phyloP scores from a whole-genome alignment of 2,797 vertebrate species.

The Cyprinodon diabolis region DNA sequence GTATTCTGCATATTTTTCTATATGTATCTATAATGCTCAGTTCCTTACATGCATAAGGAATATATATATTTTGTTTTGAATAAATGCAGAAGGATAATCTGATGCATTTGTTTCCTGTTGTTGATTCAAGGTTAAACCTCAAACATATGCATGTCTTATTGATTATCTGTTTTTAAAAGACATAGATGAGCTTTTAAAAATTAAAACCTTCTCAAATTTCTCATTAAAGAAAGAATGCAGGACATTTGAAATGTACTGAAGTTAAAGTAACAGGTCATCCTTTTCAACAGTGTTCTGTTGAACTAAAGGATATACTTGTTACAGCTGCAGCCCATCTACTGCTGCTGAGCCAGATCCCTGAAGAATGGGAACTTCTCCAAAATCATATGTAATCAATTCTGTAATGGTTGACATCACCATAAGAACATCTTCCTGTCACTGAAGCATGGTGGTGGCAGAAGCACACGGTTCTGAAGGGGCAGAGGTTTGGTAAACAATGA shows the following conservation, averaged over 20 bases:
- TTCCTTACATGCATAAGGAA: no score
- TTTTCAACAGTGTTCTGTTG: not conserved
- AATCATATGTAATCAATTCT: not conserved
- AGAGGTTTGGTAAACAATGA: not conserved
- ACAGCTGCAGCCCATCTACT: not conserved
- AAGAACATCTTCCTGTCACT: not conserved
- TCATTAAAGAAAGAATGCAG: not conserved
- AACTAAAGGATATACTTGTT: not conserved
- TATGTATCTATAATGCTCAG: no score
- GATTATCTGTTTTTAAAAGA: no score
- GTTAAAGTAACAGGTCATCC: not conserved
- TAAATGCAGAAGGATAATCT: no score
- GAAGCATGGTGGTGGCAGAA: constrained; percentile 1
- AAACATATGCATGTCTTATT: no score
- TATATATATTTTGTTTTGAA: no score
- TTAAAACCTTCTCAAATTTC: not conserved
- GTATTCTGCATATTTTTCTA: no score
- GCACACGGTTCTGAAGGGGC: not conserved
- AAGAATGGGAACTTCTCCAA: not conserved
- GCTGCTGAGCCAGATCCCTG: not conserved
- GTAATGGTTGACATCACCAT: not conserved
- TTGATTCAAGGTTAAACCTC: no score
- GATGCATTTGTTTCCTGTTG: no score
- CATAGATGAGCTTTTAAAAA: no score
- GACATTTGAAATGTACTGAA: not conserved